Conservation (phyloP, 2,797 vertebrate genomes). For the Falco cherrug region DNA sequence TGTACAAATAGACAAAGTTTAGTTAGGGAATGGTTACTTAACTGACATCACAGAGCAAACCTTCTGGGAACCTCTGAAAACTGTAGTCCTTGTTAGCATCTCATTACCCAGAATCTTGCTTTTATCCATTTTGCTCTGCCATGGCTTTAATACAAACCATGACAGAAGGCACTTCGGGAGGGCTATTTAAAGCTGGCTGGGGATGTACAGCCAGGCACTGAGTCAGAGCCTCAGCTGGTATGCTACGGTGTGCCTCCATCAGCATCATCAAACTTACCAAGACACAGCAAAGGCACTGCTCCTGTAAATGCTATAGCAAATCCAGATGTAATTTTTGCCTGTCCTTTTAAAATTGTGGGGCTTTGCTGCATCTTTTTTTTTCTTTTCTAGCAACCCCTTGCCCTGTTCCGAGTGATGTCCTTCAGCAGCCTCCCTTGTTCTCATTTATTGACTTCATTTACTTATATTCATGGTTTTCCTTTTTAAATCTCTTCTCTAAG, state of each 20-base stretch:
- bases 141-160: neutral
- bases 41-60: neutral
- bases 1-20: neutral
- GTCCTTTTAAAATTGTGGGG: neutral
- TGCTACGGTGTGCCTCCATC: neutral
- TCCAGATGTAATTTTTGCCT: neutral
- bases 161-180: neutral
- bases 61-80: neutral
- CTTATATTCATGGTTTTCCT: neutral
- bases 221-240: neutral
- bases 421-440: neutral
- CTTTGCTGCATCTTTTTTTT: neutral
- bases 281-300: neutral
- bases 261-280: neutral
- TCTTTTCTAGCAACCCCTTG: neutral
- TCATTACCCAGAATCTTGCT: constrained; percentile 22
- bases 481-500: neutral
- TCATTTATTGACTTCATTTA: neutral
- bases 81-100: neutral
- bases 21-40: neutral
- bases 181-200: neutral
- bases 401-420: neutral
- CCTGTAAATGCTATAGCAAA: neutral
- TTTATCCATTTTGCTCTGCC: neutral
- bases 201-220: neutral